These are phyloP conservation scores for Actinia equina DNA, from an alignment of 64 coral and sea anemone genomes.

Conservation along the genomic window DNA sequence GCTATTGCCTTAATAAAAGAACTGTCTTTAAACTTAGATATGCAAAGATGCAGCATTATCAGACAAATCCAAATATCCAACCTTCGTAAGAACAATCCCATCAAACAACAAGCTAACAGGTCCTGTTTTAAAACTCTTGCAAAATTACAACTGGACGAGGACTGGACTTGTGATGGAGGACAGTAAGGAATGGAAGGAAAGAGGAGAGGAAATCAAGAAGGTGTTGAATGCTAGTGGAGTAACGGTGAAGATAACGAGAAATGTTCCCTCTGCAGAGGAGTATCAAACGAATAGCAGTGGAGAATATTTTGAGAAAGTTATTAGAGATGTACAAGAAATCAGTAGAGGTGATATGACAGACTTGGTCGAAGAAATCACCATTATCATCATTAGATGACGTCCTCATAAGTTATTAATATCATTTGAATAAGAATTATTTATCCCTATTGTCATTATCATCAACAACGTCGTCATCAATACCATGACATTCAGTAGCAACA, in stretches of 20 bases:
- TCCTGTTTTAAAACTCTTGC: conserved; percentile 28
- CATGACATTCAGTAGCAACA: background rate
- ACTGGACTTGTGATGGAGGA: conserved; percentile 36
- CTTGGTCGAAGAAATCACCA: too few relatives aligned
- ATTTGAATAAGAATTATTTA: background rate
- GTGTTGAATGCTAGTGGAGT: background rate
- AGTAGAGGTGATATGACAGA: background rate
- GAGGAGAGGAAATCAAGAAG: conserved; percentile 11
- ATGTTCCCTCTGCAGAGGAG: background rate
- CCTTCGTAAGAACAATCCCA: conserved; percentile 55
- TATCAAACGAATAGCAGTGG: background rate
- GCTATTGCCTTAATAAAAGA: background rate
- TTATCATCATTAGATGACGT: background rate
- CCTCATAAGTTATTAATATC: background rate
- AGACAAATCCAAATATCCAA: conserved; percentile 34
- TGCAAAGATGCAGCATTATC: conserved; percentile 29
- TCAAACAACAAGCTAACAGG: conserved; percentile 33
- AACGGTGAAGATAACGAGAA: conserved; percentile 1
- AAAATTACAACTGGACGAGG: conserved; percentile 40
- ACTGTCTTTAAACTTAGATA: conserved; percentile 16
- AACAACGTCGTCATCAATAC: background rate
- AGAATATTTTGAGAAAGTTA: conserved; percentile 1
- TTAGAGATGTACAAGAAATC: conserved; percentile 15
- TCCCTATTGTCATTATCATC: background rate
- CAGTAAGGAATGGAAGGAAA: background rate